phyloP scores from a whole-genome alignment of 1,140 invertebrate species.

The Drosophila cardini region DNA sequence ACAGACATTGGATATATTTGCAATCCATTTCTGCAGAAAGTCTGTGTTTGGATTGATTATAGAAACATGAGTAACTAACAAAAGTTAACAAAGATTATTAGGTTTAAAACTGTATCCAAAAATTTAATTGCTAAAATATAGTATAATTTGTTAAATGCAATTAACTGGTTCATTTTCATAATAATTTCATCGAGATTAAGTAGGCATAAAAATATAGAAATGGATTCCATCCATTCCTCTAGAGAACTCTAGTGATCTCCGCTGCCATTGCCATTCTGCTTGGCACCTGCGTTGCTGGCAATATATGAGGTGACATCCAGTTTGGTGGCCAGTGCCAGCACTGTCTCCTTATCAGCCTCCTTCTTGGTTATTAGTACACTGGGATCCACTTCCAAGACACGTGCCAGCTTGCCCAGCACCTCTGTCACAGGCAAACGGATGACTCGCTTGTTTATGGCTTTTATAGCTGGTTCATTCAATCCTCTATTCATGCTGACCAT shows the following conservation, averaged over 20 bases:
- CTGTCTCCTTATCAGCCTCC: conserved; percentile 34
- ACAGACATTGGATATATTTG: neutral
- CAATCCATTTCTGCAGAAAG: conserved; percentile 10
- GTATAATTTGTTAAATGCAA: conserved; percentile 38
- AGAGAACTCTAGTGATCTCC: conserved; percentile 23
- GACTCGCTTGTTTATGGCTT: conserved; percentile 90
- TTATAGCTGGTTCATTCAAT: conserved; percentile 87
- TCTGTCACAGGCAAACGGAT: conserved; percentile 89
- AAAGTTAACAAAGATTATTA: neutral
- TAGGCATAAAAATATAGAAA: neutral
- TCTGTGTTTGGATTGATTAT: conserved; percentile 12
- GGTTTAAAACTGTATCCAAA: neutral
- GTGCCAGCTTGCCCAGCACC: conserved; percentile 90
- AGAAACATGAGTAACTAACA: neutral
- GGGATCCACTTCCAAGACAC: conserved; percentile 91
- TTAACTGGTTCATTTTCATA: neutral
- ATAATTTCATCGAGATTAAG: neutral
- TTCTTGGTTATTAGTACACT: conserved; percentile 88
- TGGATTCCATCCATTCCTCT: neutral
- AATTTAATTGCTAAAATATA: conserved; percentile 34
- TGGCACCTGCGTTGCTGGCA: conserved; percentile 23
- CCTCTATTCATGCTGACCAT: conserved; percentile 89
- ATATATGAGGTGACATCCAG: conserved; percentile 67
- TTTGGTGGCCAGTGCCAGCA: conserved; percentile 59
- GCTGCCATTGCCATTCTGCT: conserved; percentile 34